A percentile compares a stretch with the other conserved stretches of the same genome.
Conservation (phyloP, 2,113 vertebrate genomes). For the Sapayoa aenigma region DNA sequence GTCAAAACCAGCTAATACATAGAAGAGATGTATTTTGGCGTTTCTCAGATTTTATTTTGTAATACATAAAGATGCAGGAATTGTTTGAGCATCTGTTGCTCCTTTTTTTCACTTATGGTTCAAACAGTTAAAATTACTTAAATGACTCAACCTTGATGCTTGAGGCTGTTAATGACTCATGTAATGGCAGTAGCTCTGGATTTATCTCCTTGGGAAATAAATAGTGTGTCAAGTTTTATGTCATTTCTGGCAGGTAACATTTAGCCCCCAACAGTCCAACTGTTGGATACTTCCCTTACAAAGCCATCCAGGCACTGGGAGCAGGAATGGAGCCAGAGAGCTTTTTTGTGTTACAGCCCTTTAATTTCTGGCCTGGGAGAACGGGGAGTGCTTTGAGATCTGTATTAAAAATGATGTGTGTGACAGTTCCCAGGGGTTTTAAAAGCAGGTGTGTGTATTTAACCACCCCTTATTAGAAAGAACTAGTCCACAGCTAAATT, state of each 20-base stretch:
- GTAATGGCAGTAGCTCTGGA: neutral
- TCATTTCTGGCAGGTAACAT: neutral
- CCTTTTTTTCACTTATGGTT: accelerated
- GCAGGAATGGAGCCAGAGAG: neutral
- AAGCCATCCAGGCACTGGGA: neutral
- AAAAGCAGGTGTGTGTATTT: neutral
- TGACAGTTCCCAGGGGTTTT: neutral
- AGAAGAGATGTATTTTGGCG: neutral
- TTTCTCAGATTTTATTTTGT: too few species aligned
- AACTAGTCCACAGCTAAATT: neutral
- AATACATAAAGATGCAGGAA: neutral
- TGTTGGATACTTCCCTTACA: neutral
- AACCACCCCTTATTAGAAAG: neutral
- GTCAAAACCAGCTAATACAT: neutral
- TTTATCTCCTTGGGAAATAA: neutral
- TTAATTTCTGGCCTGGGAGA: neutral
- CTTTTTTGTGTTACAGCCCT: neutral
- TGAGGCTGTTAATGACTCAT: neutral
- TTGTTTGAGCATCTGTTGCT: neutral
- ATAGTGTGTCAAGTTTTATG: neutral
- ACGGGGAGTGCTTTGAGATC: neutral
- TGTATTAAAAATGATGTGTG: neutral
- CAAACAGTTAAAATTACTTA: neutral
- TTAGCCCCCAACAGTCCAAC: neutral
- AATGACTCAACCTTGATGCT: accelerated